Conservation (phyloP, 2,797 vertebrate genomes). For the Fundulus diaphanus region DNA sequence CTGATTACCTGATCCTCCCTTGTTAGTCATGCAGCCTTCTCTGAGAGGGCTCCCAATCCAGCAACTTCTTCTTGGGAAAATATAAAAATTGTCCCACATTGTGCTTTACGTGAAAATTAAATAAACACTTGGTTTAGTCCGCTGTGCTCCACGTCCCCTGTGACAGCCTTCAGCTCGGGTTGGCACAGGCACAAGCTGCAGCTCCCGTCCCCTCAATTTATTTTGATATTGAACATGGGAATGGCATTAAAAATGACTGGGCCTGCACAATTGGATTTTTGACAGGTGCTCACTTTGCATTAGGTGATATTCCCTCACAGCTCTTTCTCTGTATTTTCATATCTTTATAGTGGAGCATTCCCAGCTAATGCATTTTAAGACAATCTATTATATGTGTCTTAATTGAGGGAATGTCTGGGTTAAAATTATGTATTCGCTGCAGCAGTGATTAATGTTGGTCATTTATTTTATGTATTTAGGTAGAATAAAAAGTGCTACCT, state of each 20-base stretch:
- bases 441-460: conserved; percentile 9
- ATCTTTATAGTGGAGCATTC: conserved; percentile 36
- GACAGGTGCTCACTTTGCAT: conserved; percentile 73
- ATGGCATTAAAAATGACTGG: conserved; percentile 57
- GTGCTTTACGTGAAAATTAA: conserved; percentile 44
- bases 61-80: conserved; percentile 34
- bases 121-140: conserved; percentile 59
- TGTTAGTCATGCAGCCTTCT: conserved; percentile 50
- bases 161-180: conserved; percentile 57
- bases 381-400: conserved; percentile 36
- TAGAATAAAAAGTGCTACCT: too few species aligned
- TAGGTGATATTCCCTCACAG: conserved; percentile 61
- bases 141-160: conserved; percentile 53
- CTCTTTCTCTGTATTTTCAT: conserved; percentile 56
- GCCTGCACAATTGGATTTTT: conserved; percentile 63
- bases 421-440: conserved; percentile 41
- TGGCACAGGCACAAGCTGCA: conserved; percentile 32
- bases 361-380: conserved; percentile 43
- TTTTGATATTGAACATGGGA: conserved; percentile 58
- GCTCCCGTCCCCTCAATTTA: conserved; percentile 62
- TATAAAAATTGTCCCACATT: conserved; percentile 50
- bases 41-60: conserved; percentile 15
- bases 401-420: conserved; percentile 34
- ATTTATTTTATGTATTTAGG: neutral
- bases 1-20: conserved; percentile 39